Base-by-base conservation (phyloP, 2,113 vertebrate genomes). In the Oplegnathus fasciatus region DNA sequence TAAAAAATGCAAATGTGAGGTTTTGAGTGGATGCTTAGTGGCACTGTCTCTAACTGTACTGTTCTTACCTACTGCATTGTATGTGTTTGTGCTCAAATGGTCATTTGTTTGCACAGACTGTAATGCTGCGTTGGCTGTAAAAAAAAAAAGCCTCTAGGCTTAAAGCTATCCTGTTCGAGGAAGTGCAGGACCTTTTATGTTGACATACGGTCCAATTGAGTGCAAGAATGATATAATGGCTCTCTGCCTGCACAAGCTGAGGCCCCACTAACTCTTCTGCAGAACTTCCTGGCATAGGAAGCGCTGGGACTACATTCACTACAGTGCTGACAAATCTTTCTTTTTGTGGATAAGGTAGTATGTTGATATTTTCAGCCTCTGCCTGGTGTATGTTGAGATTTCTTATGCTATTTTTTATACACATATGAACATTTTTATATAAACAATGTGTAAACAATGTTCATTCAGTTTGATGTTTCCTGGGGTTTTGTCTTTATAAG, bases 221-320 rank as follows among this genome's bases (percentile, higher is more conserved):
- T 76, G 78, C 55, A 55, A 86, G 76, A 83, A 86, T 83, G 71
- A 88, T 85, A 90, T 92, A 86, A 88, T 82, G 73, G 24, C 85
- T 88, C 68, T 73, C 61, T 82, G n/a, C 55, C 71, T 91, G 78
- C 89, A 86, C 60, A 57, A 50, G 87, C 75, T 22, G 40, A 73
- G 83, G 74, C 80, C 84, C 69, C 77, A 64, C 74, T 83, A 48
- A 86, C 81, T 84, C 65, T 79, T 71, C 82, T 64, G 68, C 78
- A 83, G 54, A 77, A 80, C 89, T 87, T 93, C 82, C 86, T 89
- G 88, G 52, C 66, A 86, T 78, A 86, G 86, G 88, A 93, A 89
- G 84, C 82, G 71, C 74, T 64, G 46, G 72, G 69, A 86, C 50
- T 64, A 60, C 40, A 80, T 81, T 89, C n/a, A 60, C 68, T 80